phyloP scores from a whole-genome alignment of 2,888 invertebrate species.

The Trichopria drosophilae region DNA sequence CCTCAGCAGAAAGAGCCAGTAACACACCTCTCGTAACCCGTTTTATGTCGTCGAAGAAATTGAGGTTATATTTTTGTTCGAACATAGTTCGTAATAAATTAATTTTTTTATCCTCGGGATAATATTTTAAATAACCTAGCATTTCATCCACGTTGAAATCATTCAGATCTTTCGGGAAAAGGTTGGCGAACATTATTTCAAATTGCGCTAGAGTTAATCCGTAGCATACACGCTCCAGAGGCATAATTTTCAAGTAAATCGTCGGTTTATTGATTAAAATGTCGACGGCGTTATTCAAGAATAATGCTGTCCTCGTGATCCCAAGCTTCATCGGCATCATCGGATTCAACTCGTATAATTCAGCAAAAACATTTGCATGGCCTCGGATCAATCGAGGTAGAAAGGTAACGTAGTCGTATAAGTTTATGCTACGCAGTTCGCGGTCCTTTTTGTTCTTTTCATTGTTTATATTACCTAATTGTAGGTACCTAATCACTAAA shows the following conservation, averaged over 20 bases:
- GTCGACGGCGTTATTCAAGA: slow-evolving; percentile 39
- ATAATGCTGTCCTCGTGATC: slow-evolving; percentile 35
- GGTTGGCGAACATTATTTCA: slow-evolving; percentile 37
- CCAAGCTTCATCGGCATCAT: slow-evolving; percentile 31
- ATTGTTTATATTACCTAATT: slow-evolving; percentile 26
- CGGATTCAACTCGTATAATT: slow-evolving; percentile 30
- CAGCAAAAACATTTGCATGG: slow-evolving; percentile 36
- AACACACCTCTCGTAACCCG: slow-evolving; percentile 34
- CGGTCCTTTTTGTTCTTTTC: background rate
- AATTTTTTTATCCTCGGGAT: slow-evolving; percentile 34
- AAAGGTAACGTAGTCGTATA: slow-evolving; percentile 27
- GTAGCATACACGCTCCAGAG: slow-evolving; percentile 36
- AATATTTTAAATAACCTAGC: slow-evolving; percentile 33
- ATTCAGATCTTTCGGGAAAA: slow-evolving; percentile 28
- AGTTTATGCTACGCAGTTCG: background rate
- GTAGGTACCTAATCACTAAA: slow-evolving; percentile 45
- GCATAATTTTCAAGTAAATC: slow-evolving; percentile 35
- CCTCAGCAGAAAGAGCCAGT: slow-evolving; percentile 35
- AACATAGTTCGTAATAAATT: slow-evolving; percentile 36
- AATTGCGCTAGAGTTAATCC: slow-evolving; percentile 37
- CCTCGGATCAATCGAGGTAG: slow-evolving; percentile 40
- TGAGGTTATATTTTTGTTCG: slow-evolving; percentile 31
- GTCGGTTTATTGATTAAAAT: slow-evolving; percentile 35
- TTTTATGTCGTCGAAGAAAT: slow-evolving; percentile 28
- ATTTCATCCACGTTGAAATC: slow-evolving; percentile 11